Conservation (phyloP, 2,888 invertebrate genomes). For the Cloeon dipterum region DNA sequence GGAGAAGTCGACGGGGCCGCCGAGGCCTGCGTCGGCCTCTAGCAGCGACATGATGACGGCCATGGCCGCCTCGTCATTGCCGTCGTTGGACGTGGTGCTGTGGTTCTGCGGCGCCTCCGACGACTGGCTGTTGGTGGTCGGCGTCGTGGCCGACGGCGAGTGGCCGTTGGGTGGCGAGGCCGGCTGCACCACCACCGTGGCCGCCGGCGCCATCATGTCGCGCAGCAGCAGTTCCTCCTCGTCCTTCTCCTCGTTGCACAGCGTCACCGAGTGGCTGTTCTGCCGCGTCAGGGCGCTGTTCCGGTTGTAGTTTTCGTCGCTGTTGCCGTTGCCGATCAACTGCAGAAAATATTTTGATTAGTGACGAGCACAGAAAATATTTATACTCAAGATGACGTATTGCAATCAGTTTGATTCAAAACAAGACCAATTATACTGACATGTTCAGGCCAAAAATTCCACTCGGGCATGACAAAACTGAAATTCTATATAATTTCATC, state of each 20-base stretch:
- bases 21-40: conserved; percentile 73
- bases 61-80: conserved; percentile 77
- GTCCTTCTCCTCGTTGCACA: not conserved
- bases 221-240: not conserved
- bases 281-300: not conserved
- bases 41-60: conserved; percentile 77
- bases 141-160: not conserved
- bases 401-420: no score
- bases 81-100: conserved; percentile 30
- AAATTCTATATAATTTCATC: no score
- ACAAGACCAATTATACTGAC: no score
- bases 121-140: conserved; percentile 8
- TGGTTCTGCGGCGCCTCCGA: conserved; percentile 22
- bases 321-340: not conserved
- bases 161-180: not conserved
- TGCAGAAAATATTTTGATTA: not conserved
- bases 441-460: no score
- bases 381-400: no score
- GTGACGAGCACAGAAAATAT: no score
- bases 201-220: not conserved
- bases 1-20: conserved; percentile 68
- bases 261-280: not conserved
- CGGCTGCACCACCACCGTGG: not conserved
- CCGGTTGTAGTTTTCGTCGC: not conserved
- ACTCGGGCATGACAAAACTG: no score